Conservation (phyloP, 2,888 invertebrate genomes). For the Crematogaster levior region DNA sequence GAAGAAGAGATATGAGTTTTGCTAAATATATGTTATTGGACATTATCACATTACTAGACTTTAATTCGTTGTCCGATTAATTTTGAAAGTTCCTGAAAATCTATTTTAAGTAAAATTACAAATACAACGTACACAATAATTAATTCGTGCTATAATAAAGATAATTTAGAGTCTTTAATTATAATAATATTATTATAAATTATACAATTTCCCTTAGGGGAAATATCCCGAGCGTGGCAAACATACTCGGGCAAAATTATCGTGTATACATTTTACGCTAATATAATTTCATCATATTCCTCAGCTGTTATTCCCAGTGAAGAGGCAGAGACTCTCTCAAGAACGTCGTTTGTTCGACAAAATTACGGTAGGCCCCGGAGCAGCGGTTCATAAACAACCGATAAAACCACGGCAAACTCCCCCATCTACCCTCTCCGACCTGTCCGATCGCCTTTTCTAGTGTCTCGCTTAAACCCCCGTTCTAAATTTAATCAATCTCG, state of each 20-base stretch:
- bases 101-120: conserved; percentile 13
- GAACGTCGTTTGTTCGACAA: conserved; percentile 29
- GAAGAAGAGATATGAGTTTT: not conserved
- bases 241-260: conserved; percentile 15
- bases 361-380: not conserved
- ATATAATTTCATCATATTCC: not conserved
- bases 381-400: conserved; percentile 27
- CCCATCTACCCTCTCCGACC: conserved; percentile 33
- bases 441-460: conserved; percentile 59
- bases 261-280: conserved; percentile 8
- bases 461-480: conserved; percentile 53
- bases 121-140: not conserved
- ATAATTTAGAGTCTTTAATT: conserved; percentile 44
- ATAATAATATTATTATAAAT: conserved; percentile 22
- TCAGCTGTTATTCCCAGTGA: conserved; percentile 10
- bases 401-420: conserved; percentile 22
- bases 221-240: conserved; percentile 29
- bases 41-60: not conserved
- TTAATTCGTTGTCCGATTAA: conserved; percentile 31
- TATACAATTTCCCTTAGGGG: not conserved
- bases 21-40: not conserved
- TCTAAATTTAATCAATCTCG: conserved; percentile 59
- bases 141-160: not conserved
- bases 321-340: conserved; percentile 11
- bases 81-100: not conserved